Conservation (phyloP, 2,888 invertebrate genomes). For the Augiades crinisus region DNA sequence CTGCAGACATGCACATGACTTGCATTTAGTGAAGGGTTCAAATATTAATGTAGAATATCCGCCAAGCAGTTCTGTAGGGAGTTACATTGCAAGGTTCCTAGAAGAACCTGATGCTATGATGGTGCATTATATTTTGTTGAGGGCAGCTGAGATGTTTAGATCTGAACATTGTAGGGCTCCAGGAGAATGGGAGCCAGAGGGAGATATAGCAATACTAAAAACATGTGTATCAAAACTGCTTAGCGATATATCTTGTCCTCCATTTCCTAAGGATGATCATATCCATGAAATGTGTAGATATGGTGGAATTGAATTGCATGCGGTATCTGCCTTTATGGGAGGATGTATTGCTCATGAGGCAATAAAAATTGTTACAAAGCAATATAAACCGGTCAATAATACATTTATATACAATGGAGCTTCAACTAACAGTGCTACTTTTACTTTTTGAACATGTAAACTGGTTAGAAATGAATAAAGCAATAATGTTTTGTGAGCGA, state of each 20-base stretch:
- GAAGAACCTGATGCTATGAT: conserved; percentile 93
- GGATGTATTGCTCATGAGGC: conserved; percentile 98
- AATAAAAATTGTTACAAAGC: conserved; percentile 96
- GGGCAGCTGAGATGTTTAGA: conserved; percentile 95
- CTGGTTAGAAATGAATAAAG: conserved; percentile 29
- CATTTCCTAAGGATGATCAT: conserved; percentile 93
- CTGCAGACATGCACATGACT: conserved; percentile 92
- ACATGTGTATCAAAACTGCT: conserved; percentile 86
- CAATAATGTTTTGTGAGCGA: conserved; percentile 2
- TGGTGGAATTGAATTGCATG: conserved; percentile 97
- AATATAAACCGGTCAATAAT: conserved; percentile 98
- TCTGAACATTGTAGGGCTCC: conserved; percentile 94
- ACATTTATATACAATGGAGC: conserved; percentile 97
- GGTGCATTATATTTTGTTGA: conserved; percentile 93
- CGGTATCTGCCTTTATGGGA: conserved; percentile 94
- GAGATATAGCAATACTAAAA: conserved; percentile 94
- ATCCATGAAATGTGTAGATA: conserved; percentile 97
- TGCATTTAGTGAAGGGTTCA: conserved; percentile 90
- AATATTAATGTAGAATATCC: conserved; percentile 92
- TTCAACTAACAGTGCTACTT: conserved; percentile 91
- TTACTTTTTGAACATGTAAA: conserved; percentile 83
- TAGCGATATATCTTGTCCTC: conserved; percentile 91
- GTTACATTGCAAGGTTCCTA: conserved; percentile 83
- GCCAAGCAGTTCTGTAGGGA: conserved; percentile 79
- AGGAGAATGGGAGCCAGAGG: conserved; percentile 94